These are phyloP conservation scores for Callionymus lyra DNA, from an alignment of 2,113 vertebrate genomes.

Conservation along the genomic window DNA sequence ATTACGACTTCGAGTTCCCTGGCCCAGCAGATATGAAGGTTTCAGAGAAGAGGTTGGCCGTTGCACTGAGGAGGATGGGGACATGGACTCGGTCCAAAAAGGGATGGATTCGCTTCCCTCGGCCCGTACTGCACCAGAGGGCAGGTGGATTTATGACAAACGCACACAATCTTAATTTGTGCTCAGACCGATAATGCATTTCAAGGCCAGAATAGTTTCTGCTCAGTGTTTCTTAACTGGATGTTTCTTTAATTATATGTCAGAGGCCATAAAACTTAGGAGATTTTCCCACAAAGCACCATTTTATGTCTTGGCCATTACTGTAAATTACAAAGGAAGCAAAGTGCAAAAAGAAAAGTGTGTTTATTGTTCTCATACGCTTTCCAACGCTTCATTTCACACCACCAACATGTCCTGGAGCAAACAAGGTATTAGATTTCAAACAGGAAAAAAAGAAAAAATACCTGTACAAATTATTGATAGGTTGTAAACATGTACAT, in stretches of 20 bases:
- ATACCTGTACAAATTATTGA: conserved; percentile 60
- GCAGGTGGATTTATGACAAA: conserved; percentile 64
- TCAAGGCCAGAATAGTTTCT: conserved; percentile 60
- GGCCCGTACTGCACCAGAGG: conserved; percentile 35
- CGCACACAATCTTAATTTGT: conserved; percentile 68
- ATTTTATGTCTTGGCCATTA: conserved; percentile 46
- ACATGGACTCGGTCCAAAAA: conserved; percentile 62
- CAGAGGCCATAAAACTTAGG: conserved; percentile 71
- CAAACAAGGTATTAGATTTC: not conserved
- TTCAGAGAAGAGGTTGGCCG: conserved; percentile 31
- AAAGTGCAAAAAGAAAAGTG: conserved; percentile 52
- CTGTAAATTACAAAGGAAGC: conserved; percentile 48
- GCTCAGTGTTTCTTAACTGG: conserved; percentile 70
- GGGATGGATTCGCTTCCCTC: conserved; percentile 39
- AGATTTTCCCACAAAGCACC: conserved; percentile 45
- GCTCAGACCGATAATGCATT: conserved; percentile 59
- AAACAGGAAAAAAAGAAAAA: conserved; percentile 26
- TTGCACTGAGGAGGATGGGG: conserved; percentile 23
- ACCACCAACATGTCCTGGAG: not conserved
- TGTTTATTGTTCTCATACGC: conserved; percentile 61
- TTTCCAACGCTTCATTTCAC: conserved; percentile 20
- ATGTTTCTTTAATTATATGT: conserved; percentile 79
- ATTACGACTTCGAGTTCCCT: conserved; percentile 64
- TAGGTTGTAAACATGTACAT: conserved; percentile 60
- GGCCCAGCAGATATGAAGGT: conserved; percentile 34